These are phyloP conservation scores for Bicyclus anynana DNA, from an alignment of 1,140 invertebrate species.

Conservation along the genomic window DNA sequence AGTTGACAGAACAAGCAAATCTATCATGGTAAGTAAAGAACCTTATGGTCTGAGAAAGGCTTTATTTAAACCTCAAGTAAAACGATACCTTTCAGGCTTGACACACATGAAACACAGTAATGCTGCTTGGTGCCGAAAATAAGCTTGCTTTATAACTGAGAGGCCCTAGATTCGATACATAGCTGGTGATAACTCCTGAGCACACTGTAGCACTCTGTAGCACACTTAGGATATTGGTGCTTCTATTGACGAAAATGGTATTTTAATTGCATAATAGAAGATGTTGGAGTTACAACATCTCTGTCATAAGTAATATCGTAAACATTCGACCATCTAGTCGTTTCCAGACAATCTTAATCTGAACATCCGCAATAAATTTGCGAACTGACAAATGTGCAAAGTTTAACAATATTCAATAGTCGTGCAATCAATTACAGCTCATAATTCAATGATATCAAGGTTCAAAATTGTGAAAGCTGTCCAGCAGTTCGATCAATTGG, in stretches of 20 bases:
- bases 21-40: too few species aligned
- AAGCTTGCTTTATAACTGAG: too few species aligned
- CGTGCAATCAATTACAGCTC: background rate
- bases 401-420: constrained; percentile 9
- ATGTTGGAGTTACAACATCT: background rate
- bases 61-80: too few species aligned
- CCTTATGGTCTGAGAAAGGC: too few species aligned
- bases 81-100: too few species aligned
- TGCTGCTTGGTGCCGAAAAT: too few species aligned
- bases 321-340: constrained; percentile 4
- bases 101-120: too few species aligned
- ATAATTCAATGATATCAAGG: constrained; percentile 1
- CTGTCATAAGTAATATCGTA: background rate
- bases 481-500: constrained; percentile 6
- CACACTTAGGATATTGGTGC: too few species aligned
- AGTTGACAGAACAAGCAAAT: too few species aligned
- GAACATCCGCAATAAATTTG: constrained; percentile 22
- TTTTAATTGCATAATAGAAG: background rate
- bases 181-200: too few species aligned
- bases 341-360: constrained; percentile 25
- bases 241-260: background rate
- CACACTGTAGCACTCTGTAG: too few species aligned
- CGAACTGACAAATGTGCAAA: constrained; percentile 21
- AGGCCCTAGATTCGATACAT: too few species aligned
- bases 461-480: background rate